Evolutionary conservation across 2,113 vertebrate species (phyloP).

Genomic region (Dromas ardeola): DNA sequence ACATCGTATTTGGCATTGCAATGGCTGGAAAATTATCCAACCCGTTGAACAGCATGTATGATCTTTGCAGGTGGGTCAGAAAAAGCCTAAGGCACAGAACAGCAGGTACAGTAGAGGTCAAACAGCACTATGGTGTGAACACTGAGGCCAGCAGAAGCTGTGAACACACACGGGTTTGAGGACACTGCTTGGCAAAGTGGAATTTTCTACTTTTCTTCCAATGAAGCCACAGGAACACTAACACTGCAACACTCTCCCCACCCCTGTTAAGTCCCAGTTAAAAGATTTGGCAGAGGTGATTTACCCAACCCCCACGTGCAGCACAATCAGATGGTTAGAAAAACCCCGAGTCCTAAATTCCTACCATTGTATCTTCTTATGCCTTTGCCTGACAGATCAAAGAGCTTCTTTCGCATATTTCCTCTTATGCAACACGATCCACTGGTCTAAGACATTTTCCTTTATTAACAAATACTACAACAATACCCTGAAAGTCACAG

Average conservation of each 20-base stretch:
- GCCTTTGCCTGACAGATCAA: background rate
- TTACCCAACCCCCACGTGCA: background rate
- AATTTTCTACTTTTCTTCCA: background rate
- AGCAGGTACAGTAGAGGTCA: background rate
- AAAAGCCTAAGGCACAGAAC: background rate
- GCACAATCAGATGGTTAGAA: background rate
- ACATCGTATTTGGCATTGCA: background rate
- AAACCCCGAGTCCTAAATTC: background rate
- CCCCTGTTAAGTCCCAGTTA: background rate
- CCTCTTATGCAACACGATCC: background rate
- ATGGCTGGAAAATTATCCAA: background rate
- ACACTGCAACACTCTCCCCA: background rate
- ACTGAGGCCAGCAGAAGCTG: background rate
- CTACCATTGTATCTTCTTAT: background rate
- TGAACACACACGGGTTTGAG: background rate
- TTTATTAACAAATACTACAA: background rate
- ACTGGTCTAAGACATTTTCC: background rate
- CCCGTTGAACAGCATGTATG: background rate
- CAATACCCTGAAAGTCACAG: background rate
- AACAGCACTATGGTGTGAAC: background rate
- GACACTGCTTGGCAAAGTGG: background rate
- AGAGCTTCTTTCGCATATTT: background rate
- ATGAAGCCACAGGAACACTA: background rate
- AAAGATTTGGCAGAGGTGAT: background rate
- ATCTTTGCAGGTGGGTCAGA: slow-evolving; percentile 12